These are phyloP conservation scores for Mythimna impura DNA, from an alignment of 2,888 invertebrate genomes.

Conservation along the genomic window DNA sequence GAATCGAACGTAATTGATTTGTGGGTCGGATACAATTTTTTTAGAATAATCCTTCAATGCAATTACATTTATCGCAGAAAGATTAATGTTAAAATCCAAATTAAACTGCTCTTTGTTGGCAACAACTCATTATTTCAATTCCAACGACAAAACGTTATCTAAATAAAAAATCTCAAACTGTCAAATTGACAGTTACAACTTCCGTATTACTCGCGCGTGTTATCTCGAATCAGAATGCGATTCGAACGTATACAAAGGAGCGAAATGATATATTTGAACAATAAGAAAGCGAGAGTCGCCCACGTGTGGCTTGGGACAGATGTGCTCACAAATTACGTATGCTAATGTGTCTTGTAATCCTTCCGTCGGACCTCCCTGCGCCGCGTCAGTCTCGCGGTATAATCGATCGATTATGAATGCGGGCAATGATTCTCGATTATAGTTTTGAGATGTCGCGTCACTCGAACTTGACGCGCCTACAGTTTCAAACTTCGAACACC, in stretches of 20 bases:
- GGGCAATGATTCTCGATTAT: constrained; percentile 69
- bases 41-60: constrained; percentile 22
- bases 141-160: constrained; percentile 73
- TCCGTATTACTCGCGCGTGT: constrained; percentile 75
- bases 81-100: constrained; percentile 38
- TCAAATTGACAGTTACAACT: constrained; percentile 74
- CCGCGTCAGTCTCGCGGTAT: constrained; percentile 76
- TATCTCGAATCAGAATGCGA: constrained; percentile 76
- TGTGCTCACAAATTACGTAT: constrained; percentile 88
- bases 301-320: constrained; percentile 79
- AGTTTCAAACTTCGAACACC: constrained; percentile 57
- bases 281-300: constrained; percentile 83
- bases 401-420: constrained; percentile 85
- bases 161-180: constrained; percentile 68
- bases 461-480: constrained; percentile 61
- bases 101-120: constrained; percentile 50
- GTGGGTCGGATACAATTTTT: constrained; percentile 60
- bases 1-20: constrained; percentile 87
- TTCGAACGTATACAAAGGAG: constrained; percentile 75
- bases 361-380: constrained; percentile 87
- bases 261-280: constrained; percentile 82
- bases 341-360: constrained; percentile 87
- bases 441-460: constrained; percentile 70
- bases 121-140: constrained; percentile 69
- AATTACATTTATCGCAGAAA: constrained; percentile 4